Evolutionary conservation across 1,140 invertebrate genomes (phyloP).

Genomic region (Drosophila dunni): DNA sequence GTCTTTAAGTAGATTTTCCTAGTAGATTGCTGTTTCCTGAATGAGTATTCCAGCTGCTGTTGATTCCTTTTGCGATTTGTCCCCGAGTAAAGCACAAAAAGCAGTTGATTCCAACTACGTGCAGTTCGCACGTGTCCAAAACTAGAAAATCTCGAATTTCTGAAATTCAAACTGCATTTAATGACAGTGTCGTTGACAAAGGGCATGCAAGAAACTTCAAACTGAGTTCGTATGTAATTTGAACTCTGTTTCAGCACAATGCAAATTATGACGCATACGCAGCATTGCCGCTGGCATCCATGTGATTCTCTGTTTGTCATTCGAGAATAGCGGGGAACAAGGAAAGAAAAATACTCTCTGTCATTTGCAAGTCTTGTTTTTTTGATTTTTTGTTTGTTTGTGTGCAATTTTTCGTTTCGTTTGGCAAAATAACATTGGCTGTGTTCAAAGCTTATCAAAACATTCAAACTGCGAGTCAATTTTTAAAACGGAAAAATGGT

Average conservation of each 20-base stretch:
- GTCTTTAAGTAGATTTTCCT: background rate
- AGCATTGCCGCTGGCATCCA: constrained; percentile 30
- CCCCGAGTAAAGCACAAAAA: too few species aligned
- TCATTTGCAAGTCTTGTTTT: background rate
- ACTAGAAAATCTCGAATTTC: constrained; percentile 9
- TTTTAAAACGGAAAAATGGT: too few species aligned
- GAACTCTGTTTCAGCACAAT: constrained; percentile 30
- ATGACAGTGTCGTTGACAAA: constrained; percentile 4
- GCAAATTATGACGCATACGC: constrained; percentile 62
- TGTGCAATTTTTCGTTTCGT: background rate
- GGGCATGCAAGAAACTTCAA: constrained; percentile 1
- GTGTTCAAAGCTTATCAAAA: too few species aligned
- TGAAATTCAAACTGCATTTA: constrained; percentile 29
- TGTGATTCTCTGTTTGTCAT: constrained; percentile 12
- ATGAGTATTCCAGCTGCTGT: background rate
- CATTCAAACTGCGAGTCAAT: too few species aligned
- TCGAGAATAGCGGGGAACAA: background rate
- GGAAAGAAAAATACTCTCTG: constrained; percentile 9
- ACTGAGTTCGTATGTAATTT: constrained; percentile 14
- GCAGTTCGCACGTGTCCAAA: constrained; percentile 23
- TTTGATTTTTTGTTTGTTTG: background rate
- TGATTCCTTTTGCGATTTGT: background rate
- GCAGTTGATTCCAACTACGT: background rate
- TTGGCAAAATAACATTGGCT: too few species aligned
- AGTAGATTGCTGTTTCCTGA: background rate